Conservation (phyloP, 2,888 invertebrate species). For the Acanthosoma haemorrhoidale region DNA sequence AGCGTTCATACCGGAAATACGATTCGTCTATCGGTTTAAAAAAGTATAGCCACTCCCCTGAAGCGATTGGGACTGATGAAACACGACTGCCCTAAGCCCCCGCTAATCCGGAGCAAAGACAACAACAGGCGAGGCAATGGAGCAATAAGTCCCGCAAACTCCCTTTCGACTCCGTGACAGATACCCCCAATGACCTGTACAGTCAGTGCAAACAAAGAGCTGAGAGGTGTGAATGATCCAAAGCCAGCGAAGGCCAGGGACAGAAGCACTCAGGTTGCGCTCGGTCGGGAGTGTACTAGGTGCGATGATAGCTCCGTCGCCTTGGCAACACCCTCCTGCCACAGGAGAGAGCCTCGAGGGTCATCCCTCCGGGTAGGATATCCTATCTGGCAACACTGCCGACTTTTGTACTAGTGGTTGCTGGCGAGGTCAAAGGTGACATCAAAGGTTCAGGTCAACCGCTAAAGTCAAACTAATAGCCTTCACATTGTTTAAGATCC, state of each 20-base stretch:
- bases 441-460: too few species aligned
- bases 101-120: too few species aligned
- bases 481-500: too few species aligned
- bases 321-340: slow-evolving; percentile 20
- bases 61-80: too few species aligned
- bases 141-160: neutral
- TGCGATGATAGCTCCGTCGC: slow-evolving; percentile 16
- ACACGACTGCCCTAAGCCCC: too few species aligned
- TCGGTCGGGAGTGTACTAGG: neutral
- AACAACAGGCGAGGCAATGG: neutral
- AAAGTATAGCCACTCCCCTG: too few species aligned
- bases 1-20: too few species aligned
- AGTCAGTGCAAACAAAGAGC: neutral
- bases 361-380: slow-evolving; percentile 9
- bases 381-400: too few species aligned
- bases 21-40: too few species aligned
- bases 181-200: neutral
- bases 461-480: too few species aligned
- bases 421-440: too few species aligned
- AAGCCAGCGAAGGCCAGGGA: neutral
- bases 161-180: neutral
- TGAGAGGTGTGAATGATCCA: slow-evolving; percentile 9
- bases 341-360: neutral
- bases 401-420: too few species aligned
- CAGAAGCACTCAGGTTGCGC: neutral